These are phyloP conservation scores for Chouioia cunea DNA, from an alignment of 2,888 invertebrate genomes.

Conservation along the genomic window DNA sequence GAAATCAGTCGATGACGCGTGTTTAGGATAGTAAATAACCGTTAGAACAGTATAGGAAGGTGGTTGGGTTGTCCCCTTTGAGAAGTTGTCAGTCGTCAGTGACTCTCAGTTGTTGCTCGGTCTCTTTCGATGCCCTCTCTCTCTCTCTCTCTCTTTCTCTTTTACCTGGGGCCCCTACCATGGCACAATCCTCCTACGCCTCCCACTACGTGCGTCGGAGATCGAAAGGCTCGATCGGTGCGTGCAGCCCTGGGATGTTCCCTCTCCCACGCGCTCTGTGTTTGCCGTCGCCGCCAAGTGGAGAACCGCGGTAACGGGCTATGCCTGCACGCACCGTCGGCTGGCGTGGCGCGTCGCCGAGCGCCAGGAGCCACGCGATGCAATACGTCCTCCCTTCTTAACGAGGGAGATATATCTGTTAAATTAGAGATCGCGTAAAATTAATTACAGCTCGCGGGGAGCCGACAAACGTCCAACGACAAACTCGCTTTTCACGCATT, in stretches of 20 bases:
- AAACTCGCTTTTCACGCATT: neutral
- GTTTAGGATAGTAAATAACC: no score
- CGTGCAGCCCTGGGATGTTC: slow-evolving; percentile 47
- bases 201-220: slow-evolving; percentile 34
- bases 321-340: slow-evolving; percentile 11
- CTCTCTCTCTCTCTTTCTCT: slow-evolving; percentile 44
- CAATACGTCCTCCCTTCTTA: slow-evolving; percentile 44
- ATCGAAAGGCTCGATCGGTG: slow-evolving; percentile 48
- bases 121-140: slow-evolving; percentile 21
- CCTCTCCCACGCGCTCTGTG: slow-evolving; percentile 27
- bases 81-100: no score
- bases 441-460: slow-evolving; percentile 27
- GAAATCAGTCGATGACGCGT: no score
- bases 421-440: slow-evolving; percentile 38
- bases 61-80: no score
- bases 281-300: neutral
- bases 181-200: slow-evolving; percentile 37
- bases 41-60: no score
- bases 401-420: slow-evolving; percentile 26
- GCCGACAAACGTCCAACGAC: no score
- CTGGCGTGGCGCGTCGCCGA: neutral
- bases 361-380: slow-evolving; percentile 35
- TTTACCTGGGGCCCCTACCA: slow-evolving; percentile 37
- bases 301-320: slow-evolving; percentile 22
- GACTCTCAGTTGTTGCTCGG: slow-evolving; percentile 4